phyloP scores from a whole-genome alignment of 2,113 vertebrate genomes.

The Heliornis fulica region DNA sequence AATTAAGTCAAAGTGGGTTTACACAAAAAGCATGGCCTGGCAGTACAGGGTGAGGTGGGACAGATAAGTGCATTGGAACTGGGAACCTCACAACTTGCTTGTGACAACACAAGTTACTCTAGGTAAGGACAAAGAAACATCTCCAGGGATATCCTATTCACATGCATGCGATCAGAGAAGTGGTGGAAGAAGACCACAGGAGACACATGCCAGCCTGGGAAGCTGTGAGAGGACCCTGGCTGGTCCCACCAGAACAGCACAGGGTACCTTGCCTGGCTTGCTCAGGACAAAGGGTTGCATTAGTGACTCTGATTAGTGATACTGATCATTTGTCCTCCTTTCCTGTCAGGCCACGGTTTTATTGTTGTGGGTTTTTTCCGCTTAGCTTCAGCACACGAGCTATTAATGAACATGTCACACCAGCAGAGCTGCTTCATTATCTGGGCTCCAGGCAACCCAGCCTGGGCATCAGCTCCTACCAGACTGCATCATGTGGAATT shows the following conservation, averaged over 20 bases:
- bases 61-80: not conserved
- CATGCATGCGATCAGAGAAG: not conserved
- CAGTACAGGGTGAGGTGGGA: not conserved
- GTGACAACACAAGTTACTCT: not conserved
- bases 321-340: not conserved
- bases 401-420: not conserved
- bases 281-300: not conserved
- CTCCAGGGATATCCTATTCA: not conserved
- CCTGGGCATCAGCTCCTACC: not conserved
- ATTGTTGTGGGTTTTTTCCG: not conserved
- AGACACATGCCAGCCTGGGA: not conserved
- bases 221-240: not conserved
- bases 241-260: not conserved
- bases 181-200: fast-evolving
- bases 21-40: not conserved
- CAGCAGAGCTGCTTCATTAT: not conserved
- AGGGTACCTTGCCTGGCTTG: not conserved
- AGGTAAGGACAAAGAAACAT: not conserved
- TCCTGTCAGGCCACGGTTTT: not conserved
- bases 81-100: not conserved
- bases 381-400: not conserved
- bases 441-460: not conserved
- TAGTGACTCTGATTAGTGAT: not conserved
- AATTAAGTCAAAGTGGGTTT: not conserved
- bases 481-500: not conserved